Percentiles rank a stretch among this genome's conserved stretches.
These are phyloP conservation scores for Oasisia sp. DNA, from an alignment of 2,888 invertebrate genomes.

Conservation along the genomic window DNA sequence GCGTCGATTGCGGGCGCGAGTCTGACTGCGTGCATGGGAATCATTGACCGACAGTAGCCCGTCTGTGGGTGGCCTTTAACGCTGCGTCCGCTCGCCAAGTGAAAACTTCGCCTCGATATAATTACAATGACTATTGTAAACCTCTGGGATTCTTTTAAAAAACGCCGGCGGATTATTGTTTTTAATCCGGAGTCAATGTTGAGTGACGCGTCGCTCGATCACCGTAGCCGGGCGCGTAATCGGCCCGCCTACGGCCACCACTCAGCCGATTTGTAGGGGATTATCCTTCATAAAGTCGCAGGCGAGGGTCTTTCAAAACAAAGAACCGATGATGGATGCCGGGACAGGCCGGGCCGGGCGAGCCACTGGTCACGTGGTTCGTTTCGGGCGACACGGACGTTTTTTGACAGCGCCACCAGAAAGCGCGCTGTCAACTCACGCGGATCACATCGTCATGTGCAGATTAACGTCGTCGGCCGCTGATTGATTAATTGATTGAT, in stretches of 20 bases:
- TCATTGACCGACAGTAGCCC: neutral
- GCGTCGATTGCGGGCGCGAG: neutral
- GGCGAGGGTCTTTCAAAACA: slow-evolving; percentile 4
- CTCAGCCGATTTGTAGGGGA: neutral
- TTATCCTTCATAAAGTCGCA: slow-evolving; percentile 12
- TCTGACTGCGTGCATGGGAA: neutral
- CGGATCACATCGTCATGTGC: neutral
- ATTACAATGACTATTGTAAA: neutral
- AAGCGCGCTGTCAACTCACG: neutral
- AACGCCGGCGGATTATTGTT: neutral
- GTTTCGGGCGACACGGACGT: neutral
- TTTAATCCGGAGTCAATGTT: slow-evolving; percentile 13
- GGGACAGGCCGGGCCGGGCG: neutral
- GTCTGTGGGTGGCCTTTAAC: neutral
- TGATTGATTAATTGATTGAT: slow-evolving; percentile 17
- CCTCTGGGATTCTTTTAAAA: neutral
- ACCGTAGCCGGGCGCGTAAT: neutral
- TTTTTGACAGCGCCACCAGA: neutral
- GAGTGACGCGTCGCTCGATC: neutral
- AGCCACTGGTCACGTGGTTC: neutral
- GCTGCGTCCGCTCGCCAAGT: neutral
- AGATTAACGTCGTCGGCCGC: neutral
- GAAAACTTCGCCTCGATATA: neutral
- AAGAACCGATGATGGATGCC: slow-evolving; percentile 3
- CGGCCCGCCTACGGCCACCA: neutral